Base-by-base conservation (phyloP, 2,113 vertebrate genomes). In the Coregonus clupeaformis region DNA sequence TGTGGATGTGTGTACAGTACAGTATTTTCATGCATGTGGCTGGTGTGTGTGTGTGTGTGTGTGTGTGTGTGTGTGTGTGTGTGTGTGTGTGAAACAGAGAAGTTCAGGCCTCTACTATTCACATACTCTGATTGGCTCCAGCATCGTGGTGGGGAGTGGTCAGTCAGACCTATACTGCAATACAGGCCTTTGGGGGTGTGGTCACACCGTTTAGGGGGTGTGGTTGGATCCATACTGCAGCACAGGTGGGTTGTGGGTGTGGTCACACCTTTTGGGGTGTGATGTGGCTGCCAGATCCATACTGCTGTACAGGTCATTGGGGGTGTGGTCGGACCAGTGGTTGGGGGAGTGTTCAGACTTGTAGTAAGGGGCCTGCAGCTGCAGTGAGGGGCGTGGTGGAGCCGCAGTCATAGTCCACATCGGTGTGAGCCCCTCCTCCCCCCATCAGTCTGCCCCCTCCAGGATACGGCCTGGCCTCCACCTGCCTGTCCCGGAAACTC, bases 401-500 rank as follows among this genome's bases (percentile, higher is more conserved):
- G 86, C 95, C 93, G 11, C 94, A 95, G 83, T 98, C 96, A 80
- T 96, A 98, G 92, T 97, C 96, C 57, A 95, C 78, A 47, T 98
- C 96, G 0, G 95, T 90, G 1, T 96, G 95, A 0, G 94, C 85
- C 1, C 89, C 93, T 0, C 94, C 84, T 1, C 89, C 93, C 0
- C 94, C 84, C 0, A 95, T 89, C 86, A 96, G 93, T 72, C 94
- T 94, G 63, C 92, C 94, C 68, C 91, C 24, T 20, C 5, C 87
- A 0, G 96, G 94, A 0, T 94, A 94, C 9, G 94, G 96, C 0
- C 87, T 88, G 27, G 77, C 85, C 77, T 90, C 88, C 4, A 95
- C 94, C 92, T 99, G 97, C 77, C 97, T 93, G 9, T 98, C 98
- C 77, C 98, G 94, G 89, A 99, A 98, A 91, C 94, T 99, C 95